These are phyloP conservation scores for Sarcophaga rosellei DNA, from an alignment of 2,888 invertebrate genomes.

Conservation along the genomic window DNA sequence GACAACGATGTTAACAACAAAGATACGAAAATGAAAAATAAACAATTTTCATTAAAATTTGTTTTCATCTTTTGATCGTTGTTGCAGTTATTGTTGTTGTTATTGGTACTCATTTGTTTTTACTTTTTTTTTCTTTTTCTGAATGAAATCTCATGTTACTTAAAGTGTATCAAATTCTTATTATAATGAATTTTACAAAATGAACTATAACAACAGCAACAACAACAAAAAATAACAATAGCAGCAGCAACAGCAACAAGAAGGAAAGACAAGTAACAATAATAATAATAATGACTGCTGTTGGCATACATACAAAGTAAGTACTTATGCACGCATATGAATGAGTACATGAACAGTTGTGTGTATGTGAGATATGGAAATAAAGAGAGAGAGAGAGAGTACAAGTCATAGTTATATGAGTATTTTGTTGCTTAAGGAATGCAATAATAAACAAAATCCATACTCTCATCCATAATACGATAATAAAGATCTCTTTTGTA, in stretches of 20 bases:
- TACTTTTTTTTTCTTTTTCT: conserved; percentile 30
- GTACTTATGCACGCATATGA: background rate
- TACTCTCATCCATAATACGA: background rate
- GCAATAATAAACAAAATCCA: conserved; percentile 30
- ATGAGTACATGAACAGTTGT: background rate
- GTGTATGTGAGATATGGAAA: background rate
- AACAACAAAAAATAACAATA: conserved; percentile 47
- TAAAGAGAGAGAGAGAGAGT: background rate
- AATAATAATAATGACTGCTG: background rate
- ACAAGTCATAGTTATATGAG: background rate
- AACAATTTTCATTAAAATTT: background rate
- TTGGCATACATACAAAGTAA: conserved; percentile 45
- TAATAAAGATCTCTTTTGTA: conserved; percentile 28
- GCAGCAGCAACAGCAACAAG: conserved; percentile 3
- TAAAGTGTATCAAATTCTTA: conserved; percentile 70
- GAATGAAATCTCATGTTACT: conserved; percentile 69
- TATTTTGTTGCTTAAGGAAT: conserved; percentile 43
- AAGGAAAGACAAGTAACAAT: background rate
- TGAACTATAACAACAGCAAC: conserved; percentile 59
- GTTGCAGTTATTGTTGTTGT: background rate
- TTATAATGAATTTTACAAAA: conserved; percentile 70
- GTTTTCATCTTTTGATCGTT: conserved; percentile 7
- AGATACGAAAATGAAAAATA: conserved; percentile 36
- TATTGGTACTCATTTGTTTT: conserved; percentile 21
- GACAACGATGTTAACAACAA: conserved; percentile 28